Evolutionary conservation across 1,140 invertebrate genomes (phyloP), one percentile per base, ranked within the genome.

Genomic region (Colletes latitarsis): DNA sequence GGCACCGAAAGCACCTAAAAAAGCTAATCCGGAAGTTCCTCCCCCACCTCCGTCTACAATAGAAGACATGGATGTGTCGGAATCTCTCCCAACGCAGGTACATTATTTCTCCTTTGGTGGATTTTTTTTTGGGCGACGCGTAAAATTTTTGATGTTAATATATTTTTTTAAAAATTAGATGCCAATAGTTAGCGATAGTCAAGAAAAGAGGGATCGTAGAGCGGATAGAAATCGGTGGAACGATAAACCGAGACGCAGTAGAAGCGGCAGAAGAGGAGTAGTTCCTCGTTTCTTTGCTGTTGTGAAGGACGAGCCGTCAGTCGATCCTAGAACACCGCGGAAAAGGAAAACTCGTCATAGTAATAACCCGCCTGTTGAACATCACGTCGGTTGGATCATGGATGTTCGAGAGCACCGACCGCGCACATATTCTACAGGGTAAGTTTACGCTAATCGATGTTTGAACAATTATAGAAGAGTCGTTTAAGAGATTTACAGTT

Each of bases 371-470:
- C 97, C 98, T 0, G 95, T 98, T 60, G 99, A 99, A 91, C 96
- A 98, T 89, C 98, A 99, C 90, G 98, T 99, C 57, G 99, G 99
- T 39, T 99, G 99, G 99, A 96, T 99, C 81, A 96, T 99, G 95
- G 98, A 98, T 92, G 95, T 96, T 6, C 96, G 96, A 87, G 97
- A 98, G 90, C 97, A 98, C 92, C 93, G 96, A 21, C 95, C 95
- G 12, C 93, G 96, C 78, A 97, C 96, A 30, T 96, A 96, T 77
- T 97, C 97, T 78, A 94, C 96, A 10, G 95, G 95, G 95, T 96
- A 90, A 88, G 68, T 76, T 55, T n/a, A n/a, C 0, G 19, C 17
- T 6, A 52, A 66, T 6, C 14, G 0, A 19, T 14, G 15, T 58
- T 43, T 43, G 3, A 21, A 63, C 12, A 69, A 46, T 8, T 30